Conservation (phyloP, 1,140 invertebrate species). For the Cheumatopsyche charites region DNA sequence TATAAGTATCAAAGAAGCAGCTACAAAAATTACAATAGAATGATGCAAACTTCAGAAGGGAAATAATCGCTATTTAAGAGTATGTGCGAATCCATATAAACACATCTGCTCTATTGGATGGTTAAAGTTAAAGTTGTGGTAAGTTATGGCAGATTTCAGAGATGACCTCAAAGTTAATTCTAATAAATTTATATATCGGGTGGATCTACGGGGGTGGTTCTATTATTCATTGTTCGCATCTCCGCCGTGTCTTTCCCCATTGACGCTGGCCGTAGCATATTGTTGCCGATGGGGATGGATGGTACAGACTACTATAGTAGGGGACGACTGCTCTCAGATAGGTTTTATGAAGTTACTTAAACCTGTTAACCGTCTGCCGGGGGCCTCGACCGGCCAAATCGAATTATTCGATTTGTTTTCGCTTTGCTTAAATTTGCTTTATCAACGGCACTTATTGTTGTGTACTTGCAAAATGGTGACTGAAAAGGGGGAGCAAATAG, state of each 20-base stretch:
- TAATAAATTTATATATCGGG: background rate
- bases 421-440: conserved; percentile 48
- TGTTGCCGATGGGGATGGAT: conserved; percentile 14
- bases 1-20: too few relatives aligned
- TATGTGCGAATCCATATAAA: too few relatives aligned
- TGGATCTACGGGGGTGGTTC: background rate
- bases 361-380: conserved; percentile 37
- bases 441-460: conserved; percentile 41
- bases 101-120: too few relatives aligned
- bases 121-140: too few relatives aligned
- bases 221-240: conserved; percentile 34
- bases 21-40: too few relatives aligned
- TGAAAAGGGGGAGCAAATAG: background rate
- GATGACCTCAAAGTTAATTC: too few relatives aligned
- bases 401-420: conserved; percentile 49
- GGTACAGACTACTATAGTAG: background rate
- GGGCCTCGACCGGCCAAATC: conserved; percentile 40
- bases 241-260: conserved; percentile 17
- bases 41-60: too few relatives aligned
- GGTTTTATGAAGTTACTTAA: conserved; percentile 42
- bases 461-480: background rate
- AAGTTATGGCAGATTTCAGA: too few relatives aligned
- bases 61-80: too few relatives aligned
- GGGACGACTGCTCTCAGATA: conserved; percentile 19
- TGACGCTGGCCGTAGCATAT: conserved; percentile 26